Base-by-base conservation (phyloP, 30 jellyfish, hydroid and myxozoan genomes). In the Haliclystus octoradiatus region DNA sequence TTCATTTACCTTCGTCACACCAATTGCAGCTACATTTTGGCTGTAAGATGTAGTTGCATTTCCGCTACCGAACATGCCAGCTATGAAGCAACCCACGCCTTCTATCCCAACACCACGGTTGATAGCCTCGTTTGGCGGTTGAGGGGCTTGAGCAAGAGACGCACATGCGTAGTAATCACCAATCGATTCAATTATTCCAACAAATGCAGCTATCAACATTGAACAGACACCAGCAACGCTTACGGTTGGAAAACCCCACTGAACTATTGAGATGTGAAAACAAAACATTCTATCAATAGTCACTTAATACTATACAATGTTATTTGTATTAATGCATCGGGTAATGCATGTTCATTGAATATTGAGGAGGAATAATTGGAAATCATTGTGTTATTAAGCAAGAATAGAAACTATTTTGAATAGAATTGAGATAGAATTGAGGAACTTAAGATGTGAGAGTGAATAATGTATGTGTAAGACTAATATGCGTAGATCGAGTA, bases 1-100 rank as follows among this genome's bases (percentile, higher is more conserved):
- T 15, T 5, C 23, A 57, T 26, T 15, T 9, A 57, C 69, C 69
- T 57, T 57, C 9, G 69, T 57, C 31, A 57, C 5, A 26, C 69
- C 69, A 24, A 57, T 24, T 5, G 69, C 69, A 24, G 69, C 69
- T 5, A 57, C 31, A 24, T 57, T 57, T 57, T 57, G 26, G 23
- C 69, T 57, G 69, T 57, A 57, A 4, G 69, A 57, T 9, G 69
- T 57, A 12, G 69, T 57, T 57, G 26, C 69, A 24, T 57, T 57
- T 12, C 69, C 69, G 23, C 32, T 57, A 26, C 69, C 69, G 23
- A 57, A 4, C 9, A 26, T 57, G 32, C 32, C 69, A 23, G 69
- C 26, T n/a, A 57, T 57, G 31, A 57, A 7, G 69, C 69, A 57
- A 4, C 69, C 69, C 12, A 57, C 23, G 31, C 69, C 69, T 26